Percentiles rank a stretch among this genome's conserved stretches.
Conservation (phyloP, 2,888 invertebrate species). For the Rhamphomyia laevipes region DNA sequence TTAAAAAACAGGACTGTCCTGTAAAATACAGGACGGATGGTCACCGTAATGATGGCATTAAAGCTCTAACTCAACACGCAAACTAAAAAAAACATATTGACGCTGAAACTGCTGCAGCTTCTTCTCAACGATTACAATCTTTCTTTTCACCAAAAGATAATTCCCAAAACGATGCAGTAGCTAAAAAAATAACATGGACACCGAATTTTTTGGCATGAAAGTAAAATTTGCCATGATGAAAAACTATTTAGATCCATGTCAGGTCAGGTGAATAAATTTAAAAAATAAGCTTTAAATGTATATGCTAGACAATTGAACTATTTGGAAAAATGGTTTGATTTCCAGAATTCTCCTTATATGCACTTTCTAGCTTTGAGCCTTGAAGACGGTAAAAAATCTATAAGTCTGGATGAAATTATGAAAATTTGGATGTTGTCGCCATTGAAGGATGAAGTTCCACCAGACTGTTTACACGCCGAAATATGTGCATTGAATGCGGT, state of each 20-base stretch:
- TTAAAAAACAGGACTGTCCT: not conserved
- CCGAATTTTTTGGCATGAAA: not conserved
- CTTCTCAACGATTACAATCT: not conserved
- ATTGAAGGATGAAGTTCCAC: not conserved
- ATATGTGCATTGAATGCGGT: not conserved
- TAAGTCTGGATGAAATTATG: not conserved
- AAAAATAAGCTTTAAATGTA: not conserved
- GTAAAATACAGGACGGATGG: slow-evolving; percentile 1
- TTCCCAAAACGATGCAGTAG: not conserved
- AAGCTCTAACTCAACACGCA: not conserved
- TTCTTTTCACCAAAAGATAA: not conserved
- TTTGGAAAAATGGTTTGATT: not conserved
- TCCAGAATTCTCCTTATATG: not conserved
- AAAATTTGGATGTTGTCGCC: not conserved
- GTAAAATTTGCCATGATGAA: not conserved
- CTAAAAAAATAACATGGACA: not conserved
- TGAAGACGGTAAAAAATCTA: not conserved
- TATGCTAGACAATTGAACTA: not conserved
- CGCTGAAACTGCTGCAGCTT: not conserved
- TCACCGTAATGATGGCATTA: not conserved
- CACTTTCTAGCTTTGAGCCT: not conserved
- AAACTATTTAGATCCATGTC: not conserved
- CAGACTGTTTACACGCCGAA: not conserved
- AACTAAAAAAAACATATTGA: not conserved
- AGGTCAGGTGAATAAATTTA: not conserved